These are phyloP conservation scores for Desmophyllum pertusum DNA, from an alignment of 92 coral and sea anemone species.

Conservation along the genomic window DNA sequence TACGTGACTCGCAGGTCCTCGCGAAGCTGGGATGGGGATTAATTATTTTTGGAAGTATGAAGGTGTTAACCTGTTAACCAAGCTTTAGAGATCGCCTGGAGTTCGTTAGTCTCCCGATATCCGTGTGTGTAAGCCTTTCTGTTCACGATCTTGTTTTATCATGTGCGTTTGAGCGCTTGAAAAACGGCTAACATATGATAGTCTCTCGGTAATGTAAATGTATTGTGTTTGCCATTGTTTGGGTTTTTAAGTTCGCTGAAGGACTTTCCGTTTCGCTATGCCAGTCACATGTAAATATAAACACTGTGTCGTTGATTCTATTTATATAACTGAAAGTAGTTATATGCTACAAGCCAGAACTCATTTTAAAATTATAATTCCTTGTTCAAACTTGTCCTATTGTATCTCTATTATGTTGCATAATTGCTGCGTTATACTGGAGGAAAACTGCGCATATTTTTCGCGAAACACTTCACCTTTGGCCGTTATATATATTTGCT, in stretches of 20 bases:
- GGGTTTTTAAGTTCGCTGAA: neutral
- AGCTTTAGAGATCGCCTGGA: too few species aligned
- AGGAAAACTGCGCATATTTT: neutral
- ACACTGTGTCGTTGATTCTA: neutral
- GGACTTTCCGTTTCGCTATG: neutral
- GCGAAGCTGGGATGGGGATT: too few species aligned
- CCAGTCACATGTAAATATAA: slow-evolving; percentile 7
- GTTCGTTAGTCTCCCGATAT: too few species aligned
- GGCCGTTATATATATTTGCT: neutral
- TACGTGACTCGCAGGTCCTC: too few species aligned
- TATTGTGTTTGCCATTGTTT: neutral
- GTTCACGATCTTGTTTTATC: too few species aligned
- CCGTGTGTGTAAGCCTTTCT: too few species aligned
- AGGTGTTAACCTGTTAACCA: too few species aligned
- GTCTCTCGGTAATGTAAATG: neutral
- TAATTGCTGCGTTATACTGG: neutral
- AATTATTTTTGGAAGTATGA: too few species aligned
- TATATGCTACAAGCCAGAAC: neutral
- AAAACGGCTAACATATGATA: too few species aligned
- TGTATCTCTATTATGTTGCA: neutral
- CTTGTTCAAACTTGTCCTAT: neutral
- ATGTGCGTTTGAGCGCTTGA: neutral
- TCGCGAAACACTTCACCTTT: neutral
- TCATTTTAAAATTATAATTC: neutral
- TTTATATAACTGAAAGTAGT: neutral